Conservation (phyloP, 2,113 vertebrate species). For the Pseudolaguvia tuberculata region DNA sequence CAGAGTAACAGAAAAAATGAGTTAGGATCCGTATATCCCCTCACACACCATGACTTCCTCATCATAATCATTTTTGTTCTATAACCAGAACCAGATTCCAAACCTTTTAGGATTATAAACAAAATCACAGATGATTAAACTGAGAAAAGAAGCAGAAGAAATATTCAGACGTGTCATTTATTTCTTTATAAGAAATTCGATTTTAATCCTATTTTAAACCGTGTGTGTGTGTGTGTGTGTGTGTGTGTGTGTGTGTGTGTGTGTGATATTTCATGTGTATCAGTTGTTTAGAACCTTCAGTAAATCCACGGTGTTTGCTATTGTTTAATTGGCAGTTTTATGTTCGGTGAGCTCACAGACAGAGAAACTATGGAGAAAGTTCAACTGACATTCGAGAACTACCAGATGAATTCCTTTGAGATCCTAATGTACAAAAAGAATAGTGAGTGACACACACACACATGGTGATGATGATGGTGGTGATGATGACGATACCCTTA, state of each 20-base stretch:
- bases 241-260: no score
- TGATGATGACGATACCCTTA: no score
- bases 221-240: not conserved
- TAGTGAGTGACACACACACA: constrained; percentile 75
- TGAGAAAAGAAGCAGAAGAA: no score
- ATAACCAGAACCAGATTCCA: no score
- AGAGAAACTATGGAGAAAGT: constrained; percentile 97
- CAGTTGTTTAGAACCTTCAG: not conserved
- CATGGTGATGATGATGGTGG: no score
- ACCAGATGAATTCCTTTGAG: constrained; percentile 98
- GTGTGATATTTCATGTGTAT: not conserved
- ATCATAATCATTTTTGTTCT: no score
- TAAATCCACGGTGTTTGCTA: not conserved
- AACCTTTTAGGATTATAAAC: no score
- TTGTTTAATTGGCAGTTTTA: constrained; percentile 80
- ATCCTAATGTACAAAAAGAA: constrained; percentile 99
- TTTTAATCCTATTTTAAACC: not conserved
- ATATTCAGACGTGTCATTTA: no score
- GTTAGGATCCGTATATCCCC: no score
- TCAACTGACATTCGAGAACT: constrained; percentile 96
- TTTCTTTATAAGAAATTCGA: not conserved
- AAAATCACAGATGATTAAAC: no score
- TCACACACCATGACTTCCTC: no score
- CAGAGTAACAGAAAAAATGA: no score
- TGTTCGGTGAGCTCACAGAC: constrained; percentile 98